Base-by-base conservation (phyloP, 1,140 invertebrate genomes). In the Brachionus asplanchnoidis region DNA sequence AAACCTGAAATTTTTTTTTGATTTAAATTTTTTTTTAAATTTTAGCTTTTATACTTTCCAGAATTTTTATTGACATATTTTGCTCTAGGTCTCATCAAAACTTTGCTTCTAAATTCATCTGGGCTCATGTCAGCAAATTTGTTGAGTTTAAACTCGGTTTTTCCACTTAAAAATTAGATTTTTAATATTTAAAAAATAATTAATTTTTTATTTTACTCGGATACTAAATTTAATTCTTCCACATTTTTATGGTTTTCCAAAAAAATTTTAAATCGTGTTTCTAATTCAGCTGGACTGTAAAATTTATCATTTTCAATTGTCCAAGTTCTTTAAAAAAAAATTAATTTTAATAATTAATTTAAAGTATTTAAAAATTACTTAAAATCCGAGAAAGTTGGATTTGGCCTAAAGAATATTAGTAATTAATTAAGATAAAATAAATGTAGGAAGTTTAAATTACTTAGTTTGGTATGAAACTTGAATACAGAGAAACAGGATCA, bases 41-140 rank as follows among this genome's bases (percentile, higher is more conserved):
- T 53, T 56, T 44, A 0, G 2, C 23, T n/a, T 66, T 32, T n/a
- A 26, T 26, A 73, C 68, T 73, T 73, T 42, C 44, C 32, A 17
- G 68, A n/a, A 17, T 73, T 42, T 42, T 73, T 73, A 20, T 42
- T 73, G 1, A 73, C 36, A 40, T 17, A n/a, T 11, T 73, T 73
- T 42, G 28, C 3, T 42, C 28, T 73, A n/a, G 68, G 68, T 20
- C 86, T 85, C 88, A 88, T 88, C 23, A 88, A 60, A 50, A 88
- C 85, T 46, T 65, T 87, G 3, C 32, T 56, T 44, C 65, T 17
- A 73, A 88, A 88, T 78, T 88, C 88, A 14, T 85, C 42, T 9
- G 85, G 77, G 9, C 84, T 85, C 85, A 88, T 75, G 42, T 87
- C 87, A 8, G 88, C 87, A 83, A 87, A 88, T 50, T 88, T 85